These are phyloP conservation scores for Carabus problematicus DNA, from an alignment of 2,888 invertebrate species.

Conservation along the genomic window DNA sequence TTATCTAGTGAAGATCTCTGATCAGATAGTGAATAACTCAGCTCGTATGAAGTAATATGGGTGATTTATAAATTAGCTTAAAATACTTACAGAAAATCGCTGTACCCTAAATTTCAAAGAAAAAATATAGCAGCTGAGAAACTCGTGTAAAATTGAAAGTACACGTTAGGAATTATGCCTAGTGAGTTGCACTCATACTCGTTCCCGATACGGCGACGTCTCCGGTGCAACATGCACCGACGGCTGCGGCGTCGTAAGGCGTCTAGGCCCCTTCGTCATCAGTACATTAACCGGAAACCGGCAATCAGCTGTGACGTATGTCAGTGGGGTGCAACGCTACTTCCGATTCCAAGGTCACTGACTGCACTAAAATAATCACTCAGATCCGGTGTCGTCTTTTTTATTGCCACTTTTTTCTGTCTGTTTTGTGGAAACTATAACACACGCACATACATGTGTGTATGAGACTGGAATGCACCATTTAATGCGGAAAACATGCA, in stretches of 20 bases:
- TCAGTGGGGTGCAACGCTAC: conserved; percentile 26
- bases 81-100: too few species aligned
- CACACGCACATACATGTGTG: neutral
- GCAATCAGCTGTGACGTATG: conserved; percentile 41
- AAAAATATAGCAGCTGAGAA: too few species aligned
- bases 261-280: conserved; percentile 19
- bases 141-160: too few species aligned
- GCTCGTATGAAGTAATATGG: too few species aligned
- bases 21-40: too few species aligned
- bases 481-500: conserved; percentile 12
- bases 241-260: conserved; percentile 18
- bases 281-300: conserved; percentile 27
- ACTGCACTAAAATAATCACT: conserved; percentile 33
- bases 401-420: conserved; percentile 1
- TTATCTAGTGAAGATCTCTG: too few species aligned
- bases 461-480: conserved; percentile 15
- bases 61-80: too few species aligned
- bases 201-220: neutral
- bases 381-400: conserved; percentile 29
- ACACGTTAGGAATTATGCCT: too few species aligned
- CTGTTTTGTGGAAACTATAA: neutral
- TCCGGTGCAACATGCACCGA: neutral
- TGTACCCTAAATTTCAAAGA: too few species aligned
- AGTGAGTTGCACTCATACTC: too few species aligned
- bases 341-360: conserved; percentile 36